Evolutionary conservation across 2,113 vertebrate genomes (phyloP).

Genomic region (Glaucidium brasilianum): DNA sequence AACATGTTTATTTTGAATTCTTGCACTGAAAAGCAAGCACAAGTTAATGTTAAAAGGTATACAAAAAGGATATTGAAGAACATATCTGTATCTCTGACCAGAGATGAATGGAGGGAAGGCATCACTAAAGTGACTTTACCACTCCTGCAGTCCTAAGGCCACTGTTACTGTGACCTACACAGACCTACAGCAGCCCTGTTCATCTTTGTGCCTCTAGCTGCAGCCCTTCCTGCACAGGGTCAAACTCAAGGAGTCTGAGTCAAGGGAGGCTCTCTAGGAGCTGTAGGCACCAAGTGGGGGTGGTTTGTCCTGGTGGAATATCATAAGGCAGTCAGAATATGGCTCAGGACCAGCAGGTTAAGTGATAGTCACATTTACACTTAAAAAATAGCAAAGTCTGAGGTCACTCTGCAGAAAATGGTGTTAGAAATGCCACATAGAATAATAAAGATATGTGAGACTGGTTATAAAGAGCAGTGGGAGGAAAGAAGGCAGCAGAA

Average conservation of each 20-base stretch:
- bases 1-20: not conserved
- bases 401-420: not conserved
- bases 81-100: not conserved
- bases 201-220: not conserved
- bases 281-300: not conserved
- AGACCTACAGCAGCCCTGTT: not conserved
- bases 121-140: not conserved
- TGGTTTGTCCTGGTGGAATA: not conserved
- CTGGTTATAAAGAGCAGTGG: not conserved
- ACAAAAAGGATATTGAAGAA: not conserved
- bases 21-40: not conserved
- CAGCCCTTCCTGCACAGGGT: not conserved
- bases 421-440: conserved; percentile 9
- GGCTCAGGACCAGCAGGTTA: not conserved
- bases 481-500: not conserved
- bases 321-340: not conserved
- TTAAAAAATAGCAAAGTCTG: conserved; percentile 22
- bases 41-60: not conserved
- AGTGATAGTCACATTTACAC: not conserved
- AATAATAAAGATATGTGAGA: not conserved
- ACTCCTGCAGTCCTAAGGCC: not conserved
- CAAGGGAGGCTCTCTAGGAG: not conserved
- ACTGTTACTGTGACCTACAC: not conserved
- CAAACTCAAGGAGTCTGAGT: not conserved
- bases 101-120: not conserved